A percentile compares a stretch with the other conserved stretches of the same genome.
Evolutionary conservation across 2,113 vertebrate genomes (phyloP).

Genomic region (Mola mola): DNA sequence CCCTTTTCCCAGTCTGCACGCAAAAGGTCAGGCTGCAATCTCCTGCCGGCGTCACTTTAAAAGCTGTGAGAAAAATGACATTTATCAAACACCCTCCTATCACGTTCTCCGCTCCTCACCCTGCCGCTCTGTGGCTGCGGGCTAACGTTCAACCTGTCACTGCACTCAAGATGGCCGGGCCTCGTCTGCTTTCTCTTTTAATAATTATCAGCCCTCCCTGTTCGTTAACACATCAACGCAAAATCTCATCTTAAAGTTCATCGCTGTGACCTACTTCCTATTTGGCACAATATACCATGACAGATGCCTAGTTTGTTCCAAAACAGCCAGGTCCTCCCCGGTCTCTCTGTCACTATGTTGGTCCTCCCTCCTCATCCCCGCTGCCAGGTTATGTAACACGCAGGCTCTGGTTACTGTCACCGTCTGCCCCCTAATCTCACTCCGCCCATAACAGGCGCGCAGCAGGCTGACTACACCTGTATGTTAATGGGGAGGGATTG

Average conservation of each 20-base stretch:
- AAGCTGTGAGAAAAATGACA: constrained; percentile 60
- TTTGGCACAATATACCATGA: constrained; percentile 20
- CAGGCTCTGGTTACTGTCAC: constrained; percentile 51
- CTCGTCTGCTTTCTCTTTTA: constrained; percentile 46
- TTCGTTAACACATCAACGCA: constrained; percentile 23
- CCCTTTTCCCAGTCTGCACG: constrained; percentile 35
- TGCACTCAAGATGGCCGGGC: constrained; percentile 39
- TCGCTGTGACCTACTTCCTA: not conserved
- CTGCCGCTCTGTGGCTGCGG: constrained; percentile 33
- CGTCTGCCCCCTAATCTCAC: constrained; percentile 46
- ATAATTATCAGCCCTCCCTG: constrained; percentile 44
- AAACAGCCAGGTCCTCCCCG: constrained; percentile 47
- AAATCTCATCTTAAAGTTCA: constrained; percentile 42
- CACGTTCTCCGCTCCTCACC: constrained; percentile 33
- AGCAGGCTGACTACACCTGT: constrained; percentile 68
- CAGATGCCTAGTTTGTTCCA: constrained; percentile 24
- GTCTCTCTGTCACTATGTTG: constrained; percentile 35
- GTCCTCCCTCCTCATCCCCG: constrained; percentile 14
- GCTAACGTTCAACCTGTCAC: constrained; percentile 58
- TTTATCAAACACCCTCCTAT: constrained; percentile 63
- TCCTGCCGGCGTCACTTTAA: constrained; percentile 53
- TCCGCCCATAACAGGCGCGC: constrained; percentile 37
- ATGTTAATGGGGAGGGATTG: constrained; percentile 67
- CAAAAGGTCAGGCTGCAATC: constrained; percentile 66
- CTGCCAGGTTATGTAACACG: constrained; percentile 65